phyloP scores from a whole-genome alignment of 64 coral and sea anemone species.

The Cladopsammia gracilis region DNA sequence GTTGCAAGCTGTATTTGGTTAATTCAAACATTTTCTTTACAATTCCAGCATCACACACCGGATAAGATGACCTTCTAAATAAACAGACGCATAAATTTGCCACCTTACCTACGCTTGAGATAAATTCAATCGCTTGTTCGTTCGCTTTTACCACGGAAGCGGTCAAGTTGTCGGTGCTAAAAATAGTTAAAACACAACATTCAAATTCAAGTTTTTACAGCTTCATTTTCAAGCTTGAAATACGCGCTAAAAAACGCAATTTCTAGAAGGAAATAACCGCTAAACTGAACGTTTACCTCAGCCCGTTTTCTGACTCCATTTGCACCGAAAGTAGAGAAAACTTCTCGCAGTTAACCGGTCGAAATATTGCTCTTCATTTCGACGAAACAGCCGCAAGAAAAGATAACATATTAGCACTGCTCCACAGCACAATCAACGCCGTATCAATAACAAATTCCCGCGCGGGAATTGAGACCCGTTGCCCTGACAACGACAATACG shows the following conservation, averaged over 20 bases:
- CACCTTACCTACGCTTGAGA: conserved; percentile 24
- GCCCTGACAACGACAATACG: conserved; percentile 10
- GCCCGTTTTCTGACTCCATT: conserved; percentile 30
- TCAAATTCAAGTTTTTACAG: background rate
- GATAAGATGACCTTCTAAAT: background rate
- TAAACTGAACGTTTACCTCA: background rate
- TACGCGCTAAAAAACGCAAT: background rate
- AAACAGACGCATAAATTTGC: background rate
- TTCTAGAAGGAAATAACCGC: background rate
- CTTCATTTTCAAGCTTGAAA: background rate
- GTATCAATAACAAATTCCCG: conserved; percentile 63
- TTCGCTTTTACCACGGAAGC: conserved; percentile 2
- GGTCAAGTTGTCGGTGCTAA: background rate
- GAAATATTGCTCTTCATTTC: background rate
- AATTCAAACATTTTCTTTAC: background rate
- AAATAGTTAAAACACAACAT: background rate
- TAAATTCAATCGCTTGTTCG: conserved; percentile 22
- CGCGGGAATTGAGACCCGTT: conserved; percentile 14
- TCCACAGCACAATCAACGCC: background rate
- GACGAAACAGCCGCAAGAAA: background rate
- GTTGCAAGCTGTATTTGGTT: background rate
- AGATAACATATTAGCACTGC: background rate
- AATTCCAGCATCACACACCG: background rate
- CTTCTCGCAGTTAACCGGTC: background rate
- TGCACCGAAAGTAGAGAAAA: background rate